phyloP scores from a whole-genome alignment of 2,797 vertebrate species.

The Clarias platycephalus region DNA sequence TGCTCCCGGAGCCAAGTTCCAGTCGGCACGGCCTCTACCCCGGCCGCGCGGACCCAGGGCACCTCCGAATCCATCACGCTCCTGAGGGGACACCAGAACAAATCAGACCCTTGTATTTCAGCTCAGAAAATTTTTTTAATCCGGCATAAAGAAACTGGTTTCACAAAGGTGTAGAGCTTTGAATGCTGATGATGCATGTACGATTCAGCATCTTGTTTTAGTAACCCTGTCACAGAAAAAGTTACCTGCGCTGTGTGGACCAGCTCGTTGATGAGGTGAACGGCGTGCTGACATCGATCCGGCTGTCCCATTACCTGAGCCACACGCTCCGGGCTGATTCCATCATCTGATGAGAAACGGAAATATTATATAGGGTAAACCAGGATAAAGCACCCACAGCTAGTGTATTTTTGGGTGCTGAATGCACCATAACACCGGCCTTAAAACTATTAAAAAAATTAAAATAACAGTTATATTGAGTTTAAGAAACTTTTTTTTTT shows the following conservation, averaged over 20 bases:
- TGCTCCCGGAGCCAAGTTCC: slow-evolving; percentile 81
- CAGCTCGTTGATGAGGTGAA: slow-evolving; percentile 93
- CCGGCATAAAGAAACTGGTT: too few relatives aligned
- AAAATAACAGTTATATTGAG: not conserved
- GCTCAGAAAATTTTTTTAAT: too few relatives aligned
- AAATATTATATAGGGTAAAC: not conserved
- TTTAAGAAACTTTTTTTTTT: not conserved
- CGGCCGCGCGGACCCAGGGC: slow-evolving; percentile 81
- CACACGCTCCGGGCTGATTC: slow-evolving; percentile 89
- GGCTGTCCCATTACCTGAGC: slow-evolving; percentile 97
- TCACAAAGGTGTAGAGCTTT: not conserved
- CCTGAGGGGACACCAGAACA: slow-evolving; percentile 68
- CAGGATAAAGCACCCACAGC: not conserved
- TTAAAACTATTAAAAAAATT: not conserved
- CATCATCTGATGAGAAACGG: slow-evolving; percentile 80
- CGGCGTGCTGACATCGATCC: slow-evolving; percentile 93
- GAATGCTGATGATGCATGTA: too few relatives aligned
- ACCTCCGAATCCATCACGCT: slow-evolving; percentile 90
- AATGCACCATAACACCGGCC: not conserved
- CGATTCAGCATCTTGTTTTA: not conserved
- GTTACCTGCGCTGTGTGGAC: slow-evolving; percentile 93
- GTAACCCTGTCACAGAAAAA: not conserved
- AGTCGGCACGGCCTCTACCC: slow-evolving; percentile 85
- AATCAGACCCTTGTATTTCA: too few relatives aligned
- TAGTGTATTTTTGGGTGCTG: not conserved